Conservation (phyloP, 1,140 invertebrate genomes). For the Elysia chlorotica region DNA sequence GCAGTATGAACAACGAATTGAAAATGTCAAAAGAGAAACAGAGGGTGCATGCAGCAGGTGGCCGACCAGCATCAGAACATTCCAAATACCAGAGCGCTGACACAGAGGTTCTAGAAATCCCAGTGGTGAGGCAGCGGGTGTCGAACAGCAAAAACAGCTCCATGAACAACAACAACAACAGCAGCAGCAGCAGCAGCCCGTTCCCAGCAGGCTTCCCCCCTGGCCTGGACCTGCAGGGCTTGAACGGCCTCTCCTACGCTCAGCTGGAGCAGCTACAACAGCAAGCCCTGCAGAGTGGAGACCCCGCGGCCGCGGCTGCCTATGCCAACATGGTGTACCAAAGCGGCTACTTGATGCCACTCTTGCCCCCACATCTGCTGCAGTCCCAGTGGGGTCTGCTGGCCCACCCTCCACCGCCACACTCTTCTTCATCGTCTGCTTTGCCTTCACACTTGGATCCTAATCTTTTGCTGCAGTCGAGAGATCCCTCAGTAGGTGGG, state of each 20-base stretch:
- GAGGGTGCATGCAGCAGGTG: too few relatives aligned
- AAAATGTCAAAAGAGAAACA: too few relatives aligned
- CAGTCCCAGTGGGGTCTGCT: slow-evolving; percentile 9
- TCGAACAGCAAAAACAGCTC: too few relatives aligned
- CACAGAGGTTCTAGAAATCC: slow-evolving; percentile 6
- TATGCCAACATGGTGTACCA: slow-evolving; percentile 11
- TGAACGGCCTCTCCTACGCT: background rate
- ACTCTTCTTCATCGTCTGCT: background rate
- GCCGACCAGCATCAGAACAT: too few relatives aligned
- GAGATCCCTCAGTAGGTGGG: background rate
- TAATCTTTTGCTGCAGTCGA: background rate
- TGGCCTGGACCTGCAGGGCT: background rate
- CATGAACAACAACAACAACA: too few relatives aligned
- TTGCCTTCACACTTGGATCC: background rate
- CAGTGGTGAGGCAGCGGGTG: background rate
- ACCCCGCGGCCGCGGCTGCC: background rate
- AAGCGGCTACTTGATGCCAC: slow-evolving; percentile 9
- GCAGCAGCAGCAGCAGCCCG: background rate
- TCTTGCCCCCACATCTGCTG: slow-evolving; percentile 1
- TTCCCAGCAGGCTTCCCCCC: too few relatives aligned
- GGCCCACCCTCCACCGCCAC: too few relatives aligned
- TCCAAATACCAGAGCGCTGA: too few relatives aligned
- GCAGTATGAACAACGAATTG: too few relatives aligned
- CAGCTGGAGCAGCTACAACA: slow-evolving; percentile 4
- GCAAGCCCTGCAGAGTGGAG: background rate